Evolutionary conservation across 2,888 invertebrate species (phyloP).

Genomic region (Molorchus minor): DNA sequence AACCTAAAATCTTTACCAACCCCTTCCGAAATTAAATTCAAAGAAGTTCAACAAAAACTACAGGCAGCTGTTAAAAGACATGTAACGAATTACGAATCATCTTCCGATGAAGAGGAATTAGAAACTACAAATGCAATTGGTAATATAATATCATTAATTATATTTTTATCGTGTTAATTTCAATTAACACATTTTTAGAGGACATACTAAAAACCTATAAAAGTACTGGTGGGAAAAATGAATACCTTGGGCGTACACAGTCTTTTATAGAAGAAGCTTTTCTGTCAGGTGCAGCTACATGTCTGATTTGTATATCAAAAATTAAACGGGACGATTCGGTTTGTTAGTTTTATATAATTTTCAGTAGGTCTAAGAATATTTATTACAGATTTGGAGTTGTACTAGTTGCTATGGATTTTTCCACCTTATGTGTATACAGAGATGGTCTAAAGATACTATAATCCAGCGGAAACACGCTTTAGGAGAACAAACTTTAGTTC

Average conservation of each 20-base stretch:
- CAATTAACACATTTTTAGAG: constrained; percentile 51
- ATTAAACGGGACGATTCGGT: constrained; percentile 81
- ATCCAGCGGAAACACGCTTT: constrained; percentile 72
- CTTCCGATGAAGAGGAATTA: constrained; percentile 67
- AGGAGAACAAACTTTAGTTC: constrained; percentile 61
- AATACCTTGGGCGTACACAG: constrained; percentile 69
- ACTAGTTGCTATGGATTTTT: constrained; percentile 83
- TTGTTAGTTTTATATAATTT: constrained; percentile 30
- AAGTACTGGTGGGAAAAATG: constrained; percentile 58
- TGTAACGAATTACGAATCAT: constrained; percentile 64
- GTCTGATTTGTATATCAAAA: constrained; percentile 90
- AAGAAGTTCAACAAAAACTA: constrained; percentile 63
- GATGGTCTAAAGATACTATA: constrained; percentile 91
- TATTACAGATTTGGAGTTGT: constrained; percentile 85
- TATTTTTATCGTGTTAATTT: constrained; percentile 8
- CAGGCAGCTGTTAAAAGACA: constrained; percentile 65
- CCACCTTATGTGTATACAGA: constrained; percentile 88
- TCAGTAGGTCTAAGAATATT: background rate
- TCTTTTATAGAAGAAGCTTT: constrained; percentile 81
- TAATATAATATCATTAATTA: constrained; percentile 43
- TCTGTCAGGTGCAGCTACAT: constrained; percentile 82
- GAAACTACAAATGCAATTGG: constrained; percentile 64
- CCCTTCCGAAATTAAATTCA: constrained; percentile 59
- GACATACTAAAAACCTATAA: constrained; percentile 65
- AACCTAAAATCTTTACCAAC: constrained; percentile 35